phyloP scores from a whole-genome alignment of 2,888 invertebrate species.

The Tiliacea aurago region DNA sequence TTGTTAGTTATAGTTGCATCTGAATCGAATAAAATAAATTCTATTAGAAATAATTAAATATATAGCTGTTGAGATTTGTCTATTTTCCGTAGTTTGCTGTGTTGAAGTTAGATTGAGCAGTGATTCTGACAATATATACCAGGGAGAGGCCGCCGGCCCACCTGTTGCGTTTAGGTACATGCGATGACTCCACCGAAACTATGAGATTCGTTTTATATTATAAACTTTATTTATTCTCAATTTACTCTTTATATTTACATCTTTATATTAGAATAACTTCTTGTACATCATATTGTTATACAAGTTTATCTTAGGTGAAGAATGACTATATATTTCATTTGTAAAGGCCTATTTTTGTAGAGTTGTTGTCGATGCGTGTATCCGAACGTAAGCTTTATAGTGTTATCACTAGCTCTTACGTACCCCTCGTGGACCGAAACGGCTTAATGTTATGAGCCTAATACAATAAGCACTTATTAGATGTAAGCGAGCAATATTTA shows the following conservation, averaged over 20 bases:
- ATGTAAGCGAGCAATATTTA: conserved; percentile 79
- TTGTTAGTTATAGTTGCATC: conserved; percentile 77
- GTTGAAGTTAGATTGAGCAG: conserved; percentile 76
- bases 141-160: conserved; percentile 63
- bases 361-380: conserved; percentile 63
- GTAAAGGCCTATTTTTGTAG: conserved; percentile 47
- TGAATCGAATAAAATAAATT: conserved; percentile 78
- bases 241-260: conserved; percentile 54
- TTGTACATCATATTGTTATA: conserved; percentile 59
- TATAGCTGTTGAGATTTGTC: conserved; percentile 79
- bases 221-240: conserved; percentile 61
- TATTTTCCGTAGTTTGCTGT: conserved; percentile 87
- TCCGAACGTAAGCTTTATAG: conserved; percentile 71
- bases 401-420: conserved; percentile 75
- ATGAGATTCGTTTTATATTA: conserved; percentile 61
- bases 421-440: conserved; percentile 79
- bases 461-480: conserved; percentile 80
- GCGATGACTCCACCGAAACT: conserved; percentile 55
- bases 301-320: conserved; percentile 47
- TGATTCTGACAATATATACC: conserved; percentile 79
- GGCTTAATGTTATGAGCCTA: conserved; percentile 80
- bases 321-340: conserved; percentile 50
- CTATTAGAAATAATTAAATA: conserved; percentile 71
- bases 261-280: conserved; percentile 54
- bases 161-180: conserved; percentile 67